Evolutionary conservation across 2,113 vertebrate genomes (phyloP), one percentile per base, ranked within the genome.

Genomic region (Cyprinus carpio): DNA sequence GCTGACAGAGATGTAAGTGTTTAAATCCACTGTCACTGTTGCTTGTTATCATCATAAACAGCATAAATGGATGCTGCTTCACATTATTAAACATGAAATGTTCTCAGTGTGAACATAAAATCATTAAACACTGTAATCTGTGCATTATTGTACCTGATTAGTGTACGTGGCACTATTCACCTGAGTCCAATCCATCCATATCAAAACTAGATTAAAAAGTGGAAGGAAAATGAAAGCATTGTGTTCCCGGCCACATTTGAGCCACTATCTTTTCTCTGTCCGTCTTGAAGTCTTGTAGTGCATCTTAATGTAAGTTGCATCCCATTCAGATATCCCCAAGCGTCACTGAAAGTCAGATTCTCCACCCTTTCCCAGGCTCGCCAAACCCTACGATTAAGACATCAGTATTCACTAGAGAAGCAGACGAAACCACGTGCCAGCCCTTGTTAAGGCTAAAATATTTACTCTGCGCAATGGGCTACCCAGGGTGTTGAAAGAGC

Each of bases 401-500:
- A 65, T 82, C 84, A 82, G 76, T 87, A 65, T 87, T 76, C 84
- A 82, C 62, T n/a, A 2, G n/a, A n/a, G 37, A 75, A 20, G 77
- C 71, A 72, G 43, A 65, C 46, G 4, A 34, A 71, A 58, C 78
- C n/a, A 23, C 6, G 23, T 76, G 58, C 75, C 56, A 67, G 84
- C 54, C 75, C 75, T 64, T 75, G 71, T 75, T 83, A 80, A 27
- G 56, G n/a, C 67, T 37, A 37, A 81, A 31, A 74, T 85, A 81
- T 88, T 83, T 87, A 84, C 78, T 77, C 20, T 3, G 51, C 4
- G 25, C 27, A 67, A 46, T 25, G n/a, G 82, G 75, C 81, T 31
- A 9, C 67, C 51, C 62, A 12, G 86, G 80, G 83, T 64, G 83
- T 89, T 87, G 71, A 89, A 85, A 87, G 83, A 85, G 72, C 37